Conservation (phyloP, 64 coral and sea anemone genomes). For the Stichodactyla helianthus region DNA sequence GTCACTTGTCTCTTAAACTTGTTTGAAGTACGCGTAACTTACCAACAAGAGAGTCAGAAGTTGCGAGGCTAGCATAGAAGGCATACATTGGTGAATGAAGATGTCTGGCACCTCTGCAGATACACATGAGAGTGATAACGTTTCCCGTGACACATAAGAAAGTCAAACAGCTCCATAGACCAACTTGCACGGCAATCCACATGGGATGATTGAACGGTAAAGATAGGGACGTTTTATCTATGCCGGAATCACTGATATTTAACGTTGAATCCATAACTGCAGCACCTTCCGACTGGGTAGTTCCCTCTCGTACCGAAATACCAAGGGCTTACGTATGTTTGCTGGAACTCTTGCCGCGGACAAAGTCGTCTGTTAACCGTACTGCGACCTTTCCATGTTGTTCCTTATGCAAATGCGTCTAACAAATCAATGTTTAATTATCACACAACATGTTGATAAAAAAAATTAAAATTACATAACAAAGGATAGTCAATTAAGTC, state of each 20-base stretch:
- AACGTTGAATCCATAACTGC: background rate
- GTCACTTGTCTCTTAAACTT: background rate
- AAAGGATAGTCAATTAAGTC: background rate
- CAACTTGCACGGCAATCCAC: conserved; percentile 15
- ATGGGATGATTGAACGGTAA: background rate
- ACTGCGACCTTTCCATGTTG: background rate
- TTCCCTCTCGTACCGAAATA: background rate
- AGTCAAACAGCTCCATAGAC: conserved; percentile 14
- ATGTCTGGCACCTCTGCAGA: background rate
- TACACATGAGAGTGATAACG: conserved; percentile 3
- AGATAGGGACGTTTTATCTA: background rate
- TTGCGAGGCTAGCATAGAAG: conserved; percentile 11
- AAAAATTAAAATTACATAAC: background rate
- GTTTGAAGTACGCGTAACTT: background rate
- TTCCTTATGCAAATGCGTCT: background rate
- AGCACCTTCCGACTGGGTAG: background rate
- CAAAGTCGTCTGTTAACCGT: background rate
- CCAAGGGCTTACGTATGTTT: background rate
- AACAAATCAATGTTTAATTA: background rate
- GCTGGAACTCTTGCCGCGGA: background rate
- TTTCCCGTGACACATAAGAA: background rate
- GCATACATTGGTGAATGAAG: conserved; percentile 15
- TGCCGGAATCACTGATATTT: background rate
- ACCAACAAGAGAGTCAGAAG: conserved; percentile 16
- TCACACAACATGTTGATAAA: background rate